Percentiles rank a stretch among this genome's conserved stretches.
Conservation (phyloP, 2,113 vertebrate species). For the Fregetta grallaria region DNA sequence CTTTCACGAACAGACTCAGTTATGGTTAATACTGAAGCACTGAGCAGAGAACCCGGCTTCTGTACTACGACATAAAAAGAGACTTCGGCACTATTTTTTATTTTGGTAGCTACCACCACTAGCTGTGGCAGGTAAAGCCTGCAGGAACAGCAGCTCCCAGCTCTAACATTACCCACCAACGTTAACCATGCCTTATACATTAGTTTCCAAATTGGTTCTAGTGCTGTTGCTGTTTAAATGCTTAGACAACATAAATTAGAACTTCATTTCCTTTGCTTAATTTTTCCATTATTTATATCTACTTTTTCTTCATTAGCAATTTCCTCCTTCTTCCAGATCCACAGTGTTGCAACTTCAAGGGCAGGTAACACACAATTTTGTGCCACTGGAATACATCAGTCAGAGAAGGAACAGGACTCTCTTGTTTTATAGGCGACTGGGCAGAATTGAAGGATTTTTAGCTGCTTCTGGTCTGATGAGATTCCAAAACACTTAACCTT, state of each 20-base stretch:
- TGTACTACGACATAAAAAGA: neutral
- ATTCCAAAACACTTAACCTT: neutral
- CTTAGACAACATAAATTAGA: neutral
- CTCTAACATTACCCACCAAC: neutral
- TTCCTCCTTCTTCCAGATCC: neutral
- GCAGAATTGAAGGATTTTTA: neutral
- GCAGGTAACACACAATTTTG: neutral
- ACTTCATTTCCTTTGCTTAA: neutral
- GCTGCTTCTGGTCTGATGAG: neutral
- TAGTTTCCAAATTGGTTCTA: neutral
- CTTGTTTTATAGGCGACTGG: neutral
- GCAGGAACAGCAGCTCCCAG: neutral
- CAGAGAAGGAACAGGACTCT: neutral
- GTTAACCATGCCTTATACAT: accelerated
- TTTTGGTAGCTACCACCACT: accelerated
- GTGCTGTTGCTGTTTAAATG: neutral
- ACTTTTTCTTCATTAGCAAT: neutral
- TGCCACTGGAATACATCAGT: neutral
- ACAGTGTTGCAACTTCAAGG: neutral
- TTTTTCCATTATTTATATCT: neutral
- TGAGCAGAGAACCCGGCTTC: neutral
- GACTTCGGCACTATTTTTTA: neutral
- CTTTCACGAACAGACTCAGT: neutral
- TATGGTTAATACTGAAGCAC: neutral
- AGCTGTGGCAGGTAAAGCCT: neutral